Evolutionary conservation across 2,113 vertebrate species (phyloP).

Genomic region (Syngnathoides biaculeatus): DNA sequence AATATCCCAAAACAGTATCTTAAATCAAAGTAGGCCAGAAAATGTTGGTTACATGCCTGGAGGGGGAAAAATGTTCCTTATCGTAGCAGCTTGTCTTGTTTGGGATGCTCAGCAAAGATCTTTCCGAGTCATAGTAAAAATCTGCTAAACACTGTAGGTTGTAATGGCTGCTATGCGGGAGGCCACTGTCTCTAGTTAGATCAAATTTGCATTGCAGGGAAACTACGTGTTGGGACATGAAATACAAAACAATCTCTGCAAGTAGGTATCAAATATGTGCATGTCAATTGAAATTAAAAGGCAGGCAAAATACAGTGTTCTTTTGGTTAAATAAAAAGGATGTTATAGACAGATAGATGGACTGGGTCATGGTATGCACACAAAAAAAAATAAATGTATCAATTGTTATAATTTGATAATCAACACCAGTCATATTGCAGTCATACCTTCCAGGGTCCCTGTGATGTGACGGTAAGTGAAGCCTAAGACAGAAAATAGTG

Average conservation of each 20-base stretch:
- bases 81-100: background rate
- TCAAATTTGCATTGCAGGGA: slow-evolving; percentile 16
- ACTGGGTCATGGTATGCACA: background rate
- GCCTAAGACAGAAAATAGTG: background rate
- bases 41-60: background rate
- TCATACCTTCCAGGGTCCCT: background rate
- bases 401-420: background rate
- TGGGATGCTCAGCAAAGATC: slow-evolving; percentile 1
- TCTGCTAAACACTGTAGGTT: slow-evolving; percentile 3
- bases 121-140: slow-evolving; percentile 32
- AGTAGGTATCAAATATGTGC: background rate
- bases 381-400: background rate
- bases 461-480: background rate
- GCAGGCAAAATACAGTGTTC: background rate
- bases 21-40: background rate
- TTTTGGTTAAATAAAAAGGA: background rate
- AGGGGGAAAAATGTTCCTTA: slow-evolving; percentile 3
- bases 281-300: background rate
- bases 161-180: slow-evolving; percentile 11
- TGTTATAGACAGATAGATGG: too few species aligned
- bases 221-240: slow-evolving; percentile 23
- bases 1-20: background rate
- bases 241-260: slow-evolving; percentile 5
- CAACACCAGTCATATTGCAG: background rate
- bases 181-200: slow-evolving; percentile 13